Evolutionary conservation across 2,888 invertebrate species (phyloP).

Genomic region (Caenorhabditis sp.): DNA sequence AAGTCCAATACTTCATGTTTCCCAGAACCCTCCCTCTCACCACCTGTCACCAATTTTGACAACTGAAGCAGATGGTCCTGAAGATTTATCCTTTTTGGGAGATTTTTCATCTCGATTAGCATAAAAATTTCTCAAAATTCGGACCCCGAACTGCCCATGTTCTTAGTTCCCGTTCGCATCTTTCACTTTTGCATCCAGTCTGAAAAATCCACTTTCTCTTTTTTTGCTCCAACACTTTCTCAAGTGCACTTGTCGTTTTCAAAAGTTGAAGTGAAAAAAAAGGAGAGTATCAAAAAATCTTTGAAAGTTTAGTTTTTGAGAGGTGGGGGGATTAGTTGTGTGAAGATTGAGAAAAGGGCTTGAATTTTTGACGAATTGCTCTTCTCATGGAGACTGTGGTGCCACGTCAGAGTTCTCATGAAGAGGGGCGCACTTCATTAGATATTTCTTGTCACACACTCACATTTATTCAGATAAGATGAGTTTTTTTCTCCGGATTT

Average conservation of each 20-base stretch:
- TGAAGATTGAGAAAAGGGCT: not conserved
- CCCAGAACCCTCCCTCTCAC: not conserved
- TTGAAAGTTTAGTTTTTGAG: not conserved
- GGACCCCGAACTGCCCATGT: not conserved
- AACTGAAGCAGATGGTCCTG: constrained; percentile 8
- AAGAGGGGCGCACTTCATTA: constrained; percentile 25
- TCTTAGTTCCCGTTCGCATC: not conserved
- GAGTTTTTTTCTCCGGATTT: constrained; percentile 1
- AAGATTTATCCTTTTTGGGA: not conserved
- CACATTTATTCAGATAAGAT: constrained; percentile 9
- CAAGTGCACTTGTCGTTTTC: not conserved
- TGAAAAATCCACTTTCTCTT: no score
- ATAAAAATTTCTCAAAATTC: not conserved
- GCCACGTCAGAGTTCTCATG: constrained; percentile 23
- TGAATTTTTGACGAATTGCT: constrained; percentile 43
- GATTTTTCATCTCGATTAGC: constrained; percentile 8
- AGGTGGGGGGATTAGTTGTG: constrained; percentile 17
- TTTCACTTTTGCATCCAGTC: not conserved
- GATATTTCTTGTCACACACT: constrained; percentile 33
- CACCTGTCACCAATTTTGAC: constrained; percentile 9
- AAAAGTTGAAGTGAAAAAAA: no score
- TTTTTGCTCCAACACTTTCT: not conserved
- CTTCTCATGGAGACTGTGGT: constrained; percentile 4
- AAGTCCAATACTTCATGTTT: not conserved
- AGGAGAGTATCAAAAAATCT: not conserved